Percentiles rank a stretch among this genome's conserved stretches.
Conservation (phyloP, 2,113 vertebrate species). For the Otis tarda region DNA sequence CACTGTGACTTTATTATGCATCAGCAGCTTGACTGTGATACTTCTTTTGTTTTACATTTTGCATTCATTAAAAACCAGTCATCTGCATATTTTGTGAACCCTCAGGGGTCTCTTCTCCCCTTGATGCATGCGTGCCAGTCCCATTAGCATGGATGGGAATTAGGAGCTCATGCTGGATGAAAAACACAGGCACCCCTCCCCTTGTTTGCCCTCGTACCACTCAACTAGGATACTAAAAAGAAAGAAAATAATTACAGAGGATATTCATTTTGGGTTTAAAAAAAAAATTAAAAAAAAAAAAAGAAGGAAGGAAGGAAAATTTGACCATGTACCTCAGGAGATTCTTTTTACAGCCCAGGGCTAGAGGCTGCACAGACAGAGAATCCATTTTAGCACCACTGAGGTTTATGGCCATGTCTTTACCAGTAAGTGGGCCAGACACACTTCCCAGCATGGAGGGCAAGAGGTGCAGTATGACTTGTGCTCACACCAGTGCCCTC, state of each 20-base stretch:
- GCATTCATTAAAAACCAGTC: conserved; percentile 86
- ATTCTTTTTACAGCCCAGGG: not conserved
- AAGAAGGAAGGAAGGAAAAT: not conserved
- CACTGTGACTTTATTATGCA: conserved; percentile 78
- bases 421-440: not conserved
- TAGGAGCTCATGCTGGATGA: conserved; percentile 68
- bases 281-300: not conserved
- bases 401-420: not conserved
- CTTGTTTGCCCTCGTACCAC: conserved; percentile 21
- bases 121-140: conserved; percentile 71
- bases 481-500: not conserved
- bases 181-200: conserved; percentile 43
- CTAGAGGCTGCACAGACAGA: not conserved
- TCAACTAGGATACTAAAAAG: conserved; percentile 58
- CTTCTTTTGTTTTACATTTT: conserved; percentile 84
- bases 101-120: conserved; percentile 76
- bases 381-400: not conserved
- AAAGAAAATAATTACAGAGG: not conserved
- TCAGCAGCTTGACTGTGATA: conserved; percentile 75
- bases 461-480: not conserved
- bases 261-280: conserved; percentile 28
- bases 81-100: conserved; percentile 84
- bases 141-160: conserved; percentile 78
- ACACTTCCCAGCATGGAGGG: not conserved
- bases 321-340: not conserved